A percentile compares a stretch with the other conserved stretches of the same genome.
Evolutionary conservation across 1,140 invertebrate species (phyloP).

Genomic region (Papilio polyxenes): DNA sequence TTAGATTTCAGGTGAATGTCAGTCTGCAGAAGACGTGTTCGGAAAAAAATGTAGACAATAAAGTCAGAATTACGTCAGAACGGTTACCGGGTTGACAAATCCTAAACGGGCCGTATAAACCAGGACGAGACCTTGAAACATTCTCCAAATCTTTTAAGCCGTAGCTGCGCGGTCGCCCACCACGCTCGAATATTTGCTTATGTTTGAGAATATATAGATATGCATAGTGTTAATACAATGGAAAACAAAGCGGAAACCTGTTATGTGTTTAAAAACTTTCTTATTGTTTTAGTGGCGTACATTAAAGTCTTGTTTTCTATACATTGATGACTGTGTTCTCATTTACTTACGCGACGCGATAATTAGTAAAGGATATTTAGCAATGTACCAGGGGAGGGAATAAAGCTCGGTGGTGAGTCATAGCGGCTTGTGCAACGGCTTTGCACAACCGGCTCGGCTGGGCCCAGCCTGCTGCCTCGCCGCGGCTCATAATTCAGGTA

Average conservation of each 20-base stretch:
- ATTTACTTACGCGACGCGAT: conserved; percentile 47
- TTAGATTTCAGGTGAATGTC: neutral
- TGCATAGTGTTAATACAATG: conserved; percentile 26
- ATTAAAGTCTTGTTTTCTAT: conserved; percentile 28
- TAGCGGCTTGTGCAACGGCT: conserved; percentile 65
- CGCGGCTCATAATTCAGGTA: conserved; percentile 50
- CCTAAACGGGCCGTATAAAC: conserved; percentile 71
- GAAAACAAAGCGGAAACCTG: conserved; percentile 33
- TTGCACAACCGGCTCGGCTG: conserved; percentile 63
- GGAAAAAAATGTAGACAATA: conserved; percentile 32
- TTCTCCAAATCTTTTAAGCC: conserved; percentile 74
- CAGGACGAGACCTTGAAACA: conserved; percentile 79
- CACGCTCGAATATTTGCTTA: conserved; percentile 56
- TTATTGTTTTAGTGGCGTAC: conserved; percentile 40
- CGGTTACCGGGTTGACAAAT: conserved; percentile 72
- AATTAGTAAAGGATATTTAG: conserved; percentile 61
- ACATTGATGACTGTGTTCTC: conserved; percentile 27
- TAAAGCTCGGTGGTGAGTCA: conserved; percentile 70
- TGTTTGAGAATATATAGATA: conserved; percentile 43
- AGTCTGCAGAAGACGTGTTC: conserved; percentile 17
- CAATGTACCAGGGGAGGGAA: conserved; percentile 59
- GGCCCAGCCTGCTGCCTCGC: conserved; percentile 54
- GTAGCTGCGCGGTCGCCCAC: conserved; percentile 66
- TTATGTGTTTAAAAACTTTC: conserved; percentile 39
- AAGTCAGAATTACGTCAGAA: conserved; percentile 33